A percentile compares a stretch with the other conserved stretches of the same genome.
Conservation (phyloP, 2,888 invertebrate species). For the Gari tellinella region DNA sequence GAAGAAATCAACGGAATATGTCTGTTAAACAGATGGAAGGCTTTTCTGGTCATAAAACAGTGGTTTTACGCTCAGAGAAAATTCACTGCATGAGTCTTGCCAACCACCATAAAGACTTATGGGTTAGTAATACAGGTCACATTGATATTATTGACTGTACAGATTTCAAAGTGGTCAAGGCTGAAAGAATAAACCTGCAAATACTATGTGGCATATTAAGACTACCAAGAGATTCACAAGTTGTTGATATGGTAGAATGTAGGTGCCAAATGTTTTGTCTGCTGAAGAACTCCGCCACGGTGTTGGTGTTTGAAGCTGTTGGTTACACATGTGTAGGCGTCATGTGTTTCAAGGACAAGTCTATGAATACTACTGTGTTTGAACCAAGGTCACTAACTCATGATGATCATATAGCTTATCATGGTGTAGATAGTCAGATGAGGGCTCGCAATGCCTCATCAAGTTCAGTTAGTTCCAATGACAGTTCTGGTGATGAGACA, state of each 20-base stretch:
- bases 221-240: slow-evolving; percentile 11
- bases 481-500: not conserved
- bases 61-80: slow-evolving; percentile 26
- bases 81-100: slow-evolving; percentile 45
- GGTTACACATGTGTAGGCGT: slow-evolving; percentile 41
- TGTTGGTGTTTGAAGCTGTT: slow-evolving; percentile 52
- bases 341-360: slow-evolving; percentile 36
- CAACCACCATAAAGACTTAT: slow-evolving; percentile 54
- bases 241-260: slow-evolving; percentile 23
- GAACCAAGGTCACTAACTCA: slow-evolving; percentile 28
- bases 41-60: slow-evolving; percentile 20
- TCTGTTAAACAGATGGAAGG: slow-evolving; percentile 25
- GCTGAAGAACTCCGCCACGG: slow-evolving; percentile 28
- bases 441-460: slow-evolving; percentile 1
- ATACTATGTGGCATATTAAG: slow-evolving; percentile 27
- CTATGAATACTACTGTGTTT: slow-evolving; percentile 37
- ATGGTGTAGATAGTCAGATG: not conserved
- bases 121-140: slow-evolving; percentile 62
- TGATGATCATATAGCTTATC: slow-evolving; percentile 10
- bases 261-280: slow-evolving; percentile 31
- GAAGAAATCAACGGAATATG: not conserved
- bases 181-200: slow-evolving; percentile 28
- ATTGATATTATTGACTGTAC: slow-evolving; percentile 56
- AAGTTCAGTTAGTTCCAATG: slow-evolving; percentile 9
- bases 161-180: slow-evolving; percentile 43